phyloP scores from a whole-genome alignment of 2,113 vertebrate species.

The Chunga burmeisteri region DNA sequence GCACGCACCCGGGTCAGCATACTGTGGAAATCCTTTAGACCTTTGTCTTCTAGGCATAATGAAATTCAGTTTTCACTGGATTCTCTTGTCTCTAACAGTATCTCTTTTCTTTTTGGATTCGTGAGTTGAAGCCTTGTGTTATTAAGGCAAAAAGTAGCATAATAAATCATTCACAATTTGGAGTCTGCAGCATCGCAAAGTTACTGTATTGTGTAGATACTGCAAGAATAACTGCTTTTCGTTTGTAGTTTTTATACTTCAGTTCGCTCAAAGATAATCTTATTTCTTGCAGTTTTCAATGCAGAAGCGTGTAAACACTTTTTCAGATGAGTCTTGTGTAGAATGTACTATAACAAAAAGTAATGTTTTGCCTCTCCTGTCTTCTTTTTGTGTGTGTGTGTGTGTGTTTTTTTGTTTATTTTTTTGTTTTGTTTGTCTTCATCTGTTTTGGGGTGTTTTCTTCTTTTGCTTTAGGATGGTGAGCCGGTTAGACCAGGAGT shows the following conservation, averaged over 20 bases:
- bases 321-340: not conserved
- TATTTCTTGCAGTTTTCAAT: not conserved
- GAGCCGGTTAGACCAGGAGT: conserved; percentile 92
- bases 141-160: not conserved
- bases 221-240: not conserved
- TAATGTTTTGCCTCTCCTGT: not conserved
- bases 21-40: not conserved
- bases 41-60: not conserved
- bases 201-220: not conserved
- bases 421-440: not conserved
- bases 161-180: not conserved
- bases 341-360: not conserved
- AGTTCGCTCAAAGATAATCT: not conserved
- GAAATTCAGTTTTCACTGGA: not conserved
- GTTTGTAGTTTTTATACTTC: not conserved
- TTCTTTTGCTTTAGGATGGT: conserved; percentile 75
- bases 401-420: not conserved
- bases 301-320: not conserved
- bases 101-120: not conserved
- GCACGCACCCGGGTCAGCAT: fast-evolving
- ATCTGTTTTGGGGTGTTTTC: not conserved
- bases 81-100: not conserved
- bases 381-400: not conserved
- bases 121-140: not conserved
- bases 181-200: not conserved